A percentile compares a stretch with the other conserved stretches of the same genome.
phyloP scores from a whole-genome alignment of 2,888 invertebrate species.

The Microplitis manilae region DNA sequence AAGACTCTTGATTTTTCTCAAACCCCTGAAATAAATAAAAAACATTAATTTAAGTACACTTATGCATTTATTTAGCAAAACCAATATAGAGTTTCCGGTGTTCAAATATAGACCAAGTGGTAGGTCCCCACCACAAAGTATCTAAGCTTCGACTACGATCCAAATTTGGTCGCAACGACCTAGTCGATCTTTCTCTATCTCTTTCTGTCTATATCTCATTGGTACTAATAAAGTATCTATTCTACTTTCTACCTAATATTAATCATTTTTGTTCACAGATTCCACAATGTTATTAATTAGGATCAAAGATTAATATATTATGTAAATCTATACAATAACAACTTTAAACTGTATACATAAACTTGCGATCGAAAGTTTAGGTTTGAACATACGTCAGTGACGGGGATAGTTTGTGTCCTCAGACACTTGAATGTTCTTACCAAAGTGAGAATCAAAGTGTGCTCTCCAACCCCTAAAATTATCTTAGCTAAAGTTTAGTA shows the following conservation, averaged over 20 bases:
- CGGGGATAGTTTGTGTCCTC: background rate
- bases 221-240: background rate
- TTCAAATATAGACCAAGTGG: constrained; percentile 68
- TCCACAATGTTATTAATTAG: background rate
- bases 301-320: background rate
- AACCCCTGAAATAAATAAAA: constrained; percentile 74
- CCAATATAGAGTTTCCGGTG: constrained; percentile 65
- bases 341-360: background rate
- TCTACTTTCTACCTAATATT: too few species aligned
- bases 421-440: constrained; percentile 21
- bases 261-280: too few species aligned
- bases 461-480: constrained; percentile 5
- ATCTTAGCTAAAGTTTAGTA: constrained; percentile 24
- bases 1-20: constrained; percentile 72
- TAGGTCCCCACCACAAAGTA: constrained; percentile 66
- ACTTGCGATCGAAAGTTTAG: background rate
- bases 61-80: constrained; percentile 19
- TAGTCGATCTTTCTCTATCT: constrained; percentile 58
- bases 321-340: background rate
- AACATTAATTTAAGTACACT: constrained; percentile 7
- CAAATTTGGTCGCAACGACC: constrained; percentile 76
- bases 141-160: constrained; percentile 68
- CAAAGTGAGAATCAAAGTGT: constrained; percentile 17
- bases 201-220: constrained; percentile 24
- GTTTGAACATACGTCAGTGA: constrained; percentile 22